Base-by-base conservation (phyloP, 2,113 vertebrate genomes). In the Callorhinus ursinus region DNA sequence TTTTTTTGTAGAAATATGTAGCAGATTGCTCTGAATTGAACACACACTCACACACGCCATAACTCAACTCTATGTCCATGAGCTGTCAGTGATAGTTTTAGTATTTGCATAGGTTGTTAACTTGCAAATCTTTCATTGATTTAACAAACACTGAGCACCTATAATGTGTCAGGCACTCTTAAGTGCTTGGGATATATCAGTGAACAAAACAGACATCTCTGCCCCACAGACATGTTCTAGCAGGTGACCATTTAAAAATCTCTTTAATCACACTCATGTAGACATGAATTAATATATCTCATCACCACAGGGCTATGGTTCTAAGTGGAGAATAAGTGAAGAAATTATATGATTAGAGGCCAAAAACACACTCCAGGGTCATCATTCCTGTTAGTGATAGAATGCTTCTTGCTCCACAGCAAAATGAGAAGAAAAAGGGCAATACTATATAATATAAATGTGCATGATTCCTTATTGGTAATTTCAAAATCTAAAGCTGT, bases 41-140 rank as follows among this genome's bases (percentile, higher is more conserved):
- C 26, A 67, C 28, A 83, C n/a, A 74, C 18, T 51, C 31, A n/a
- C 21, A 16, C 33, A 67, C 7, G 2, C 15, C 1, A 21, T 31
- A 42, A 28, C 22, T 53, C 49, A 59, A 26, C 11, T 74, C 49
- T 69, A 4, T 14, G 42, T 39, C 31, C 16, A 65, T 74, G 69
- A 95, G 9, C 57, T 53, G 14, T n/a, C 67, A 36, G 46, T 1
- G 63, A 49, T 53, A 69, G 76, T 77, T 76, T 91, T 39, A 74
- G 33, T 57, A n/a, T 77, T 59, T 92, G 26, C n/a, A 49, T 82
- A 77, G 59, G n/a, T 28, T 67, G 28, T 39, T 86, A 67, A 77
- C n/a, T 46, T 93, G 28, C 4, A 89, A 28, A 82, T 33, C 46
- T 90, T 94, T 69, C 39, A 49, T 46, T 67, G 96, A 53, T 69